These are phyloP conservation scores for Plodia interpunctella DNA, from an alignment of 1,140 invertebrate genomes.

Conservation along the genomic window DNA sequence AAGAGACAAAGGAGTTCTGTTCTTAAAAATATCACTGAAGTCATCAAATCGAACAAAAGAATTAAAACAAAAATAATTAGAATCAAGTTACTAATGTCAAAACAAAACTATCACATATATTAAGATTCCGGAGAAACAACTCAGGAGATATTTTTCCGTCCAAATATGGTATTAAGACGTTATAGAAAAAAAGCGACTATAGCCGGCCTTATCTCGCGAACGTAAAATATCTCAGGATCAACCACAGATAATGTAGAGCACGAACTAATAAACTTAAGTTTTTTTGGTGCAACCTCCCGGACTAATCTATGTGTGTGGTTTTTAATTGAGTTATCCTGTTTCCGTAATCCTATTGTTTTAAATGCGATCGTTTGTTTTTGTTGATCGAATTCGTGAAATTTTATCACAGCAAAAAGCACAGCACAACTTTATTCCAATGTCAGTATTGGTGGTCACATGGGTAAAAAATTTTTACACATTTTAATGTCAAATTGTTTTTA, in stretches of 20 bases:
- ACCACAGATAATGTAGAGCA: too few species aligned
- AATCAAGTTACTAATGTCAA: neutral
- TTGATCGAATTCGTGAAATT: neutral
- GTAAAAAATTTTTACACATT: too few species aligned
- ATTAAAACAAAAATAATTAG: neutral
- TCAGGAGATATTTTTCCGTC: neutral
- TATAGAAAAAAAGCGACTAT: neutral
- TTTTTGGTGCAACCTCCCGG: neutral
- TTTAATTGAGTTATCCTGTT: constrained; percentile 4
- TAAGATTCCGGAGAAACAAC: neutral
- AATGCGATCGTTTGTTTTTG: neutral
- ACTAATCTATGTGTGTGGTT: neutral
- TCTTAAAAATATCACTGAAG: too few species aligned
- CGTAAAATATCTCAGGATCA: neutral
- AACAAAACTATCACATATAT: neutral
- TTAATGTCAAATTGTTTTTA: too few species aligned
- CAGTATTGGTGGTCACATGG: too few species aligned
- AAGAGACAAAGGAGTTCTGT: too few species aligned
- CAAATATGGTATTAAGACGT: neutral
- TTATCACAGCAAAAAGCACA: neutral
- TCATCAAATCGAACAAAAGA: neutral
- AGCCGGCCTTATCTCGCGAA: neutral
- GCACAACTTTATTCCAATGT: too few species aligned
- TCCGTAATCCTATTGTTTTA: neutral
- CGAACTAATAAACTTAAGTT: neutral